phyloP scores from a whole-genome alignment of 92 coral and sea anemone species.

The Phymanthus crucifer region DNA sequence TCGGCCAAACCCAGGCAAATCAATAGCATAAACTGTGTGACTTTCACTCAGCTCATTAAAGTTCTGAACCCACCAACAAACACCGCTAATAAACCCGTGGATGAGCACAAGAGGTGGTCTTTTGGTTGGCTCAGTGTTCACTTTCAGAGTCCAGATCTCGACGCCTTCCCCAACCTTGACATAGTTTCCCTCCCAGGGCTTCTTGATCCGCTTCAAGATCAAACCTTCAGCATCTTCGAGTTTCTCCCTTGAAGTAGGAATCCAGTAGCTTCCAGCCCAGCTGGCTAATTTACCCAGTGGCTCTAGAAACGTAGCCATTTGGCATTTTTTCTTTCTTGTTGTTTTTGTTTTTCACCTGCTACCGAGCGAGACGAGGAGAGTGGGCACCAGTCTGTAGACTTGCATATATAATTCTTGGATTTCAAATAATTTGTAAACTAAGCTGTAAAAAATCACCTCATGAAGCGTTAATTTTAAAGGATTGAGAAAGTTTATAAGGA shows the following conservation, averaged over 20 bases:
- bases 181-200: slow-evolving; percentile 85
- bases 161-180: slow-evolving; percentile 72
- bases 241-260: slow-evolving; percentile 71
- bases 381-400: neutral
- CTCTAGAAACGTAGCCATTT: slow-evolving; percentile 34
- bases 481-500: no score
- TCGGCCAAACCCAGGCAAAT: slow-evolving; percentile 97
- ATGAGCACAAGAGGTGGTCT: slow-evolving; percentile 79
- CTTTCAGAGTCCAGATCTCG: slow-evolving; percentile 80
- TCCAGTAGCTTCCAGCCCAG: slow-evolving; percentile 72
- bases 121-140: slow-evolving; percentile 64
- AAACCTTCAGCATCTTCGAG: slow-evolving; percentile 76
- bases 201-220: slow-evolving; percentile 60
- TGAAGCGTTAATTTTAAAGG: no score
- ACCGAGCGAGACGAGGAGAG: slow-evolving; percentile 1
- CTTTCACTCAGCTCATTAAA: slow-evolving; percentile 68
- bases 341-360: slow-evolving; percentile 24
- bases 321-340: neutral
- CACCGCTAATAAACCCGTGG: slow-evolving; percentile 89
- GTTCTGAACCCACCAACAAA: slow-evolving; percentile 90
- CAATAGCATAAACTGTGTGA: slow-evolving; percentile 89
- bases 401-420: neutral
- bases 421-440: neutral
- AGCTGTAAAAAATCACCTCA: no score
- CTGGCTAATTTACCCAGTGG: slow-evolving; percentile 33